Conservation (phyloP, 2,797 vertebrate species). For the Kryptopterus vitreolus region DNA sequence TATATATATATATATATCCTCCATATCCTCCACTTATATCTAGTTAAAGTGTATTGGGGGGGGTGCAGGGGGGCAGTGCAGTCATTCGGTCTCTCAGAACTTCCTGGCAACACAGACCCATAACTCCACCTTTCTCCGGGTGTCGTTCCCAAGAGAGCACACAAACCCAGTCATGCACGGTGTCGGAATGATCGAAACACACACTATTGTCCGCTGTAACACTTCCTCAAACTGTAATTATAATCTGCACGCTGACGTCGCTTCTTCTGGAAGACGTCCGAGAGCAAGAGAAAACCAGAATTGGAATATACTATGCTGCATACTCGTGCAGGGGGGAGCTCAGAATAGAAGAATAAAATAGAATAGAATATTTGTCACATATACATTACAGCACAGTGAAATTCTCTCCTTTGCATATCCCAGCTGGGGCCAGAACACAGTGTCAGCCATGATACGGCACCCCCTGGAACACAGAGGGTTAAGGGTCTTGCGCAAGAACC, state of each 20-base stretch:
- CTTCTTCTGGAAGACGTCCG: neutral
- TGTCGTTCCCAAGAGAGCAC: neutral
- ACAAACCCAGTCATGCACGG: neutral
- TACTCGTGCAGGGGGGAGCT: too few relatives aligned
- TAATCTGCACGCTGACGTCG: neutral
- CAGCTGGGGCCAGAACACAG: too few relatives aligned
- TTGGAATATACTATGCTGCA: too few relatives aligned
- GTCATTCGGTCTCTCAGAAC: constrained; percentile 15
- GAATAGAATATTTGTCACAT: constrained; percentile 1
- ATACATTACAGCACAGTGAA: too few relatives aligned
- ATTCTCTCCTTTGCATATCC: too few relatives aligned
- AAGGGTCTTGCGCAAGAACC: too few relatives aligned
- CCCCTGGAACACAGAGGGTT: too few relatives aligned
- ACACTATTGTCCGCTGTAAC: neutral
- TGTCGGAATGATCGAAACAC: neutral
- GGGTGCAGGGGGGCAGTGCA: too few relatives aligned
- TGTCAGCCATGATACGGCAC: too few relatives aligned
- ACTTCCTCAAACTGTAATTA: neutral
- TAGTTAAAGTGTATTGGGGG: too few relatives aligned
- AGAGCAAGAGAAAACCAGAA: neutral
- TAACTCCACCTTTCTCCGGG: neutral
- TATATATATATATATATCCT: too few relatives aligned
- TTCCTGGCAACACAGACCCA: neutral
- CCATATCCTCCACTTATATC: too few relatives aligned
- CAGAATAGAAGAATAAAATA: neutral